Percentiles rank a stretch among this genome's conserved stretches.
Conservation (phyloP, 1,140 invertebrate genomes). For the Apolygus lucorum region DNA sequence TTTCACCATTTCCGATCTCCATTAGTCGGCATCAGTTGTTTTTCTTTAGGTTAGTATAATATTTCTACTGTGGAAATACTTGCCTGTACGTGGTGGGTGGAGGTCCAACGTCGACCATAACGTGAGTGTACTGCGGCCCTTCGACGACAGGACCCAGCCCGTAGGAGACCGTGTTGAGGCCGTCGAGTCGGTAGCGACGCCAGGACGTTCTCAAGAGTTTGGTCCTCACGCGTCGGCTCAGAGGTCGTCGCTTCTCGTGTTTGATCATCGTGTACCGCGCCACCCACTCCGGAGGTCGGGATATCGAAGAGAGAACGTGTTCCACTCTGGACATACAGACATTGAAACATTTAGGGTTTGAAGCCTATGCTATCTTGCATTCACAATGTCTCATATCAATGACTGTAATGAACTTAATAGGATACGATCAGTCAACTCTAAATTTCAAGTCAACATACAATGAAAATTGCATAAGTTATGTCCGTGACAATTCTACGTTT, state of each 20-base stretch:
- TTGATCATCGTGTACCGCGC: constrained; percentile 47
- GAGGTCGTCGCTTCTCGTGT: constrained; percentile 42
- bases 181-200: constrained; percentile 43
- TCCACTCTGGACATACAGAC: constrained; percentile 37
- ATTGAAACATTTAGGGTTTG: neutral
- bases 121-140: constrained; percentile 41
- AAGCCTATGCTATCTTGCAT: neutral
- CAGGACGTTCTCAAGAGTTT: constrained; percentile 43
- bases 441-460: too few relatives aligned
- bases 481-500: too few relatives aligned
- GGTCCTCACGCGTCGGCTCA: constrained; percentile 39
- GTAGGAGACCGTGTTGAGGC: constrained; percentile 45
- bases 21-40: too few relatives aligned
- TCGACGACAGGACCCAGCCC: constrained; percentile 34
- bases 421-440: too few relatives aligned
- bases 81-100: constrained; percentile 34
- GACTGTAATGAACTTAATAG: too few relatives aligned
- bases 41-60: too few relatives aligned
- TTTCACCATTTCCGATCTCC: too few relatives aligned
- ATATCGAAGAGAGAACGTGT: constrained; percentile 40
- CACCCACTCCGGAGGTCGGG: constrained; percentile 41
- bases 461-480: too few relatives aligned
- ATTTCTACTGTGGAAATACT: too few relatives aligned
- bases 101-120: constrained; percentile 44
- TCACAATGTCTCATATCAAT: too few relatives aligned